These are phyloP conservation scores for Ispidina lecontei DNA, from an alignment of 2,797 vertebrate genomes.

Conservation along the genomic window DNA sequence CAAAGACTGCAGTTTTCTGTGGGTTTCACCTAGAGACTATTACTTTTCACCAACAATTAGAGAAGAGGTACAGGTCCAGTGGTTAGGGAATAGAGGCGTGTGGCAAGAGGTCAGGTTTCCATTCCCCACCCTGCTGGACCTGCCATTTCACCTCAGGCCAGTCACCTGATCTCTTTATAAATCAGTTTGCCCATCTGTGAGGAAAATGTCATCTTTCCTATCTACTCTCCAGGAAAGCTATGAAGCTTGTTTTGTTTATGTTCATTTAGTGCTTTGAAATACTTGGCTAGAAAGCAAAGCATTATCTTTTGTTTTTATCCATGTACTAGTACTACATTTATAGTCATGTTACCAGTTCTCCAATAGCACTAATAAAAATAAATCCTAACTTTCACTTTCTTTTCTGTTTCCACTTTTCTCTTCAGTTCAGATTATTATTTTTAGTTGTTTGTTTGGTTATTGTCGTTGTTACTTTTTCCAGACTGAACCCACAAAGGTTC, in stretches of 20 bases:
- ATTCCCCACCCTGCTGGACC: neutral
- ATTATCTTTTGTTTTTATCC: neutral
- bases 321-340: neutral
- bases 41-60: rapidly evolving
- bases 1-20: neutral
- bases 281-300: neutral
- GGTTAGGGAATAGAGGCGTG: neutral
- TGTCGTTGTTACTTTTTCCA: neutral
- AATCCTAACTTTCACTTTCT: neutral
- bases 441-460: no score
- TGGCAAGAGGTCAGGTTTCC: neutral
- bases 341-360: neutral
- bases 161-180: neutral
- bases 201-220: neutral
- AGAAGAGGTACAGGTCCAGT: neutral
- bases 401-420: neutral
- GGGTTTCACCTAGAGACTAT: neutral
- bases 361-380: neutral
- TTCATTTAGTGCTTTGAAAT: neutral
- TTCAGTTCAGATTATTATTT: neutral
- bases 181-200: neutral
- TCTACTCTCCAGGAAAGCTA: neutral
- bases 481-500: neutral
- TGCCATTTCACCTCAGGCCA: neutral
- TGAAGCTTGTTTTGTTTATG: neutral